phyloP scores from a whole-genome alignment of 2,113 vertebrate genomes.

The Muntiacus muntjak region DNA sequence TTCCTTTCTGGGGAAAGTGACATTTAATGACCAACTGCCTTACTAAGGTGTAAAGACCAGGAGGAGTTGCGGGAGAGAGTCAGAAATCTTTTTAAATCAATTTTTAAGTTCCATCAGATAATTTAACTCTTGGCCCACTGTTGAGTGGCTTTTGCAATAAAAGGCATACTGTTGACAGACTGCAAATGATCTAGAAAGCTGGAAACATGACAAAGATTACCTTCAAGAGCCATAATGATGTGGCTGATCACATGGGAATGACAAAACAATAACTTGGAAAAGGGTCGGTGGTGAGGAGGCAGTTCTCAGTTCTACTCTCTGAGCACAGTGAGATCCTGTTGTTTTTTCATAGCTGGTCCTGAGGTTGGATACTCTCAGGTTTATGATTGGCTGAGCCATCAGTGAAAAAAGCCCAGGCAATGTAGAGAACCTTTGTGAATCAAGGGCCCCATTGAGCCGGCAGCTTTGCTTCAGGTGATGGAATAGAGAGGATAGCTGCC shows the following conservation, averaged over 20 bases:
- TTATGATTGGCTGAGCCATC: not conserved
- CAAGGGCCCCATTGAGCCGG: not conserved
- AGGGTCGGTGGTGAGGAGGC: not conserved
- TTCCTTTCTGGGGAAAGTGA: not conserved
- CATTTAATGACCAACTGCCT: not conserved
- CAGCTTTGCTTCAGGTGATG: not conserved
- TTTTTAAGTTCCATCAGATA: not conserved
- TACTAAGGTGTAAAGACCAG: not conserved
- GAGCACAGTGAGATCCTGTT: not conserved
- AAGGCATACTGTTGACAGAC: not conserved
- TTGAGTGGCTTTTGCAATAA: not conserved
- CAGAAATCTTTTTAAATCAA: not conserved
- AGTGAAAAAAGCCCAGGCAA: not conserved
- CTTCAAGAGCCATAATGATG: not conserved
- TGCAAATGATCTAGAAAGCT: not conserved
- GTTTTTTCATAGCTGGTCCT: not conserved
- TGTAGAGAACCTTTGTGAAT: not conserved
- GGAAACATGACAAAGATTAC: not conserved
- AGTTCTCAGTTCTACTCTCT: no score
- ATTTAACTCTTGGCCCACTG: not conserved
- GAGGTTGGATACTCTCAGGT: not conserved
- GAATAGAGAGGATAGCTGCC: not conserved
- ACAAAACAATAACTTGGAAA: not conserved
- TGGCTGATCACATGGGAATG: not conserved
- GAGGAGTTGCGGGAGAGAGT: not conserved